These are phyloP conservation scores for Tapirus terrestris DNA, from an alignment of 2,113 vertebrate species.

Conservation along the genomic window DNA sequence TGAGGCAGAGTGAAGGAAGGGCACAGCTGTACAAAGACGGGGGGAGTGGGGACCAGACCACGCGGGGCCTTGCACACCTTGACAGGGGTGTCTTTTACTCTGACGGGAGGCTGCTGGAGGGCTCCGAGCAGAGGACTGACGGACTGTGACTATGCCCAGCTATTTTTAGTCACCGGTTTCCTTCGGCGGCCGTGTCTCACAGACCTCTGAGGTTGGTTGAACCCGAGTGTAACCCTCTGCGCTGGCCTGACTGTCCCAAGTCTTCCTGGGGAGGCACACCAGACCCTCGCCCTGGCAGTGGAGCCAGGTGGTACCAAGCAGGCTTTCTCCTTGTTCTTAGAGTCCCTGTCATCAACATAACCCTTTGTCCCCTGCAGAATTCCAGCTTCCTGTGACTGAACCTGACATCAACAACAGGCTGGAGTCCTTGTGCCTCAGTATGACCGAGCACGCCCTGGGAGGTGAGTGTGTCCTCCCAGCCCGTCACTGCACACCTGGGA, in stretches of 20 bases:
- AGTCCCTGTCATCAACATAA: not conserved
- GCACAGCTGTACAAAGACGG: no score
- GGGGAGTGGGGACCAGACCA: not conserved
- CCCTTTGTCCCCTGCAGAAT: conserved; percentile 88
- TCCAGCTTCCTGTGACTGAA: conserved; percentile 96
- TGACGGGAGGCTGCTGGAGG: not conserved
- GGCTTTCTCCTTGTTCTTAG: not conserved
- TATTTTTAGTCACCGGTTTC: conserved; percentile 43
- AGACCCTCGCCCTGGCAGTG: not conserved
- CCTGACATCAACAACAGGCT: conserved; percentile 99
- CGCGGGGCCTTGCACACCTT: not conserved
- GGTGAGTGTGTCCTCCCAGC: conserved; percentile 86
- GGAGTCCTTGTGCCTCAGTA: conserved; percentile 99
- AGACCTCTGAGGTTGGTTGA: not conserved
- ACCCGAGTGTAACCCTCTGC: not conserved
- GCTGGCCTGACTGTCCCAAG: not conserved
- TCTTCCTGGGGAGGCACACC: not conserved
- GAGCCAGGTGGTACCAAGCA: not conserved
- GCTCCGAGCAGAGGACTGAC: not conserved
- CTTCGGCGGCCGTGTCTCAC: not conserved
- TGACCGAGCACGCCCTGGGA: conserved; percentile 99
- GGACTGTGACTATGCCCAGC: not conserved
- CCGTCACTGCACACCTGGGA: rapidly evolving
- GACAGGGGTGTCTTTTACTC: not conserved
- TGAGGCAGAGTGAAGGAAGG: not conserved